Base-by-base conservation (phyloP, 92 coral and sea anemone species). In the Zoanthus sociatus region DNA sequence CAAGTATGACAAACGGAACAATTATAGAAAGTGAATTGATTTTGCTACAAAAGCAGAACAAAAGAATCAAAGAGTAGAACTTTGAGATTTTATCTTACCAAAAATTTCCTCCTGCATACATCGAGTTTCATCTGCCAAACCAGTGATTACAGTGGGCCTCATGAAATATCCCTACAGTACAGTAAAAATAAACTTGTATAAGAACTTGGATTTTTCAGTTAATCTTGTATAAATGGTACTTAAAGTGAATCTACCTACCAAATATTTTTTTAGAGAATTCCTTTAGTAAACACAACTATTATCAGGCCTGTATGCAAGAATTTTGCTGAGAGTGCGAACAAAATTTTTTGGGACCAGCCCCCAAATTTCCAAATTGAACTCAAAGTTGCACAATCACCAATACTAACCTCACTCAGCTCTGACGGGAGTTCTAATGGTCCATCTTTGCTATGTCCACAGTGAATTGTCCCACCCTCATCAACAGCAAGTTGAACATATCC, bases 91-190 rank as follows among this genome's bases (percentile, higher is more conserved):
- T 20, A 12, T 15, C 94, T 82, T 46, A 95, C 98, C 98, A 76
- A 95, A 95, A 78, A 95, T 95, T 70, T 95, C 98, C 78, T 95
- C 98, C 85, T 95, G 98, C 98, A 95, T 95, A 68, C 98, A 95
- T 53, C 96, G 92, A n/a, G 93, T 46, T 71, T 77, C 87, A 58
- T 91, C 94, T 14, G 87, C n/a, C 84, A 95, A 87, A 61, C 92
- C 94, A 75, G 96, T 95, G 44, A 95, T 87, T 9, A 95, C 91
- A 12, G 98, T 95, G n/a, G 98, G 98, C 20, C 83, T 85, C 98
- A 95, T 95, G 86, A 93, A 95, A 71, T 95, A 95, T 20, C 98
- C 98, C 95, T 94, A 21, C 7, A 79, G 48, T 15, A 4, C 45
- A 30, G 30, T 3, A n/a, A n/a, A n/a, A n/a, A n/a, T n/a, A n/a